Evolutionary conservation across 2,113 vertebrate species (phyloP).

Genomic region (Heterocephalus glaber): DNA sequence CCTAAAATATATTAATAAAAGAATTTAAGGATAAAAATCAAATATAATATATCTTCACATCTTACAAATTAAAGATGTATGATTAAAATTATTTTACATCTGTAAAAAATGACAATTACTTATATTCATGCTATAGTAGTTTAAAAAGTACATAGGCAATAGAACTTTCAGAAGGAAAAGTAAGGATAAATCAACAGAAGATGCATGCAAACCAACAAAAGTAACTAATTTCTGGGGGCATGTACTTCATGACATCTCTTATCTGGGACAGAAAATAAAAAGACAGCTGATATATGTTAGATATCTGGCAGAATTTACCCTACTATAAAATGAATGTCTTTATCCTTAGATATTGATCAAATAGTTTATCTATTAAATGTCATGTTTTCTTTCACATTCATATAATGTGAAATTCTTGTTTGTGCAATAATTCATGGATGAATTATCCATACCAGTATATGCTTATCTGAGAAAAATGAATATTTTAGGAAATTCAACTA

Average conservation of each 20-base stretch:
- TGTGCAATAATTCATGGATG: background rate
- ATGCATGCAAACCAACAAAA: background rate
- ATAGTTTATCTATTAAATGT: background rate
- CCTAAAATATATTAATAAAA: too few species aligned
- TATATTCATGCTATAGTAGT: background rate
- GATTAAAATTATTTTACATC: too few species aligned
- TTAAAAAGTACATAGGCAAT: background rate
- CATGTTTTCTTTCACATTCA: background rate
- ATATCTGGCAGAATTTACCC: background rate
- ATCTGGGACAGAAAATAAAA: background rate
- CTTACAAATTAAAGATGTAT: too few species aligned
- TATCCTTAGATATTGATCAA: background rate
- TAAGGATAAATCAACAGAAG: background rate
- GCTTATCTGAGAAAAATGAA: background rate
- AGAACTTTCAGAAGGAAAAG: background rate
- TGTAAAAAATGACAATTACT: background rate
- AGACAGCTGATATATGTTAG: background rate
- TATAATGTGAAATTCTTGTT: background rate
- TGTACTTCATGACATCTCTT: background rate
- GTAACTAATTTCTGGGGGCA: background rate
- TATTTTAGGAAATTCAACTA: background rate
- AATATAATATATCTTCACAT: too few species aligned
- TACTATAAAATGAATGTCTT: background rate
- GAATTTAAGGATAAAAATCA: too few species aligned
- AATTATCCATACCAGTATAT: background rate